A percentile compares a stretch with the other conserved stretches of the same genome.
Conservation (phyloP, 1,140 invertebrate species). For the Lordiphosa mommai region DNA sequence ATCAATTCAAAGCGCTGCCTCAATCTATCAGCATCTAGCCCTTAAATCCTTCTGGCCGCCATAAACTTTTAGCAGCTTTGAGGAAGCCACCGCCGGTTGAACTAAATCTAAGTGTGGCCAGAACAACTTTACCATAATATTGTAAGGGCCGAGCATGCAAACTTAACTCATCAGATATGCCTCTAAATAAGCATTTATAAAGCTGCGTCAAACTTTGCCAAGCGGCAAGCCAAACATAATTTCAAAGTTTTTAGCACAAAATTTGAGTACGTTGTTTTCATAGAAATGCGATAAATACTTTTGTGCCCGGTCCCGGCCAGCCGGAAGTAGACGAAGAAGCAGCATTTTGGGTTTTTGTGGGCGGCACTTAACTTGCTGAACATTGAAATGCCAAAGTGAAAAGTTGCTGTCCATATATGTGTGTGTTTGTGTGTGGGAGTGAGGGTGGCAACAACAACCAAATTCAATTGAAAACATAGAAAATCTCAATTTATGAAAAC, state of each 20-base stretch:
- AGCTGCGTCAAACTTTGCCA: slow-evolving; percentile 56
- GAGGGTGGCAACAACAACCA: slow-evolving; percentile 45
- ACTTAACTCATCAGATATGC: slow-evolving; percentile 73
- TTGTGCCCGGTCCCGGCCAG: slow-evolving; percentile 11
- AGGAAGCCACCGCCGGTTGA: slow-evolving; percentile 19
- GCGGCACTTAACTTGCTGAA: slow-evolving; percentile 67
- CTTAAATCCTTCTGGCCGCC: slow-evolving; percentile 26
- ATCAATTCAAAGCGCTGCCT: too few species aligned
- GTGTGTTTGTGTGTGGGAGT: too few species aligned
- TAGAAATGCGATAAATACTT: slow-evolving; percentile 75
- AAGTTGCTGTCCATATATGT: slow-evolving; percentile 55
- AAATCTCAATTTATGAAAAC: slow-evolving; percentile 67
- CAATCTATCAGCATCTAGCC: too few species aligned
- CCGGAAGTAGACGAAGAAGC: background rate
- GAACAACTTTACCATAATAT: slow-evolving; percentile 38
- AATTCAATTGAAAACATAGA: slow-evolving; percentile 74
- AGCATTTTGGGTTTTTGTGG: background rate
- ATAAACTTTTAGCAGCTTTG: slow-evolving; percentile 29
- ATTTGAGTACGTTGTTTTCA: slow-evolving; percentile 76
- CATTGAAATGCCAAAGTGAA: slow-evolving; percentile 73
- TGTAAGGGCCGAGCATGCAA: slow-evolving; percentile 8
- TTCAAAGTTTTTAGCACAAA: slow-evolving; percentile 62
- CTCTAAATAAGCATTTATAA: slow-evolving; percentile 75
- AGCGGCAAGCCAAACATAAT: slow-evolving; percentile 70
- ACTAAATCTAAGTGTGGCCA: slow-evolving; percentile 19